Base-by-base conservation (phyloP, 2,113 vertebrate species). In the Nyctibius bracteatus region DNA sequence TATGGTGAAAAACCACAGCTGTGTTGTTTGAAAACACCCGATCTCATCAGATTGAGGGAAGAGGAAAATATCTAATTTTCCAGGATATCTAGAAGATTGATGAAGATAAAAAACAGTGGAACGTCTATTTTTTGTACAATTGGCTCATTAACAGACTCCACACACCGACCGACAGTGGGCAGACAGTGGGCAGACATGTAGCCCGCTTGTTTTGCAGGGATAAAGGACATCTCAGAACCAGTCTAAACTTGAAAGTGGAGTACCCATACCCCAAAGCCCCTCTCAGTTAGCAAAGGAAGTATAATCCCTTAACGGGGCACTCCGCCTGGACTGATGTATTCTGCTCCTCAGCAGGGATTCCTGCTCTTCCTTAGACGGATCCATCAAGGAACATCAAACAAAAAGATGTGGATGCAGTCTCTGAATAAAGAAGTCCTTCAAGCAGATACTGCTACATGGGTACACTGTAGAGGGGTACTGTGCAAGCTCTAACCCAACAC, bases 1-100 rank as follows among this genome's bases (percentile, higher is more conserved):
- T 22, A 10, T 0, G 25, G 49, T 52, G 77, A 84, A 51, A 90
- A 63, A 27, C 19, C 70, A 71, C 78, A 91, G 68, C 81, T 84
- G 67, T 70, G 59, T 90, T 94, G 81, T 47, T 37, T 51, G 81
- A 82, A 93, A 95, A 90, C 66, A 88, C 9, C 31, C 54, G 25
- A 92, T 92, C 59, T 89, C 94, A 91, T 52, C 77, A 65, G 52
- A 54, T 27, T 13, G 75, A 55, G 16, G 28, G 13, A 79, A 75
- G 14, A 61, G 43, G 33, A 89, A 95, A 86, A 92, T 14, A 87
- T 21, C 14, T 74, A 2, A 73, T 86, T 93, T 90, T 88, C 33
- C 41, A 62, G 30, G 20, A 5, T 86, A 86, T 39, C 47, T 33
- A 51, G 7, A 81, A 81, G 39, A 88, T 0, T 2, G 0, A 43